These are phyloP conservation scores for Calephelis perditalis DNA, from an alignment of 2,888 invertebrate species.

Conservation along the genomic window DNA sequence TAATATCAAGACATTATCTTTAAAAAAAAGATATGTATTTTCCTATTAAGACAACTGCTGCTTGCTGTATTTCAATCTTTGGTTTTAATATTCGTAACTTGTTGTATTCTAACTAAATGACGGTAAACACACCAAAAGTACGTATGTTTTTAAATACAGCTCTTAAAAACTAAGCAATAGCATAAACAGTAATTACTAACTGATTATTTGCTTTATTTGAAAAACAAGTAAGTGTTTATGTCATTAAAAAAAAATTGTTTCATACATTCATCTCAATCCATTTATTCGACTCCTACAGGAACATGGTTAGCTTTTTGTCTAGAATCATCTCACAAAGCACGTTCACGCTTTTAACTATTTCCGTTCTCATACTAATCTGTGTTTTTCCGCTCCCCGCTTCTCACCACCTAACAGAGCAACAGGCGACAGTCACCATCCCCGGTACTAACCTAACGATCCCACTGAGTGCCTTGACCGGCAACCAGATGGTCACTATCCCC, in stretches of 20 bases:
- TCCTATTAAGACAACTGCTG: too few relatives aligned
- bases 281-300: slow-evolving; percentile 18
- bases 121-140: neutral
- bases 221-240: neutral
- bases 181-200: neutral
- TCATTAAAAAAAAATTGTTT: too few relatives aligned
- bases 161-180: neutral
- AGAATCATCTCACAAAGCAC: slow-evolving; percentile 15
- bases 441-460: slow-evolving; percentile 82
- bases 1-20: too few relatives aligned
- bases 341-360: slow-evolving; percentile 44
- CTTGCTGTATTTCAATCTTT: too few relatives aligned
- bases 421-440: slow-evolving; percentile 78
- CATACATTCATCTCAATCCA: too few relatives aligned
- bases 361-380: slow-evolving; percentile 66
- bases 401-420: slow-evolving; percentile 60
- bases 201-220: neutral
- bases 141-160: neutral
- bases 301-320: slow-evolving; percentile 5
- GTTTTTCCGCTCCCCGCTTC: slow-evolving; percentile 47
- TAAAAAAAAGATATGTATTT: neutral
- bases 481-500: slow-evolving; percentile 75
- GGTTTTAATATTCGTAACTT: too few relatives aligned
- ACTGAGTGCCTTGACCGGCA: slow-evolving; percentile 62
- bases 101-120: too few relatives aligned